Conservation (phyloP, 2,888 invertebrate genomes). For the Drosophila kuntzei region DNA sequence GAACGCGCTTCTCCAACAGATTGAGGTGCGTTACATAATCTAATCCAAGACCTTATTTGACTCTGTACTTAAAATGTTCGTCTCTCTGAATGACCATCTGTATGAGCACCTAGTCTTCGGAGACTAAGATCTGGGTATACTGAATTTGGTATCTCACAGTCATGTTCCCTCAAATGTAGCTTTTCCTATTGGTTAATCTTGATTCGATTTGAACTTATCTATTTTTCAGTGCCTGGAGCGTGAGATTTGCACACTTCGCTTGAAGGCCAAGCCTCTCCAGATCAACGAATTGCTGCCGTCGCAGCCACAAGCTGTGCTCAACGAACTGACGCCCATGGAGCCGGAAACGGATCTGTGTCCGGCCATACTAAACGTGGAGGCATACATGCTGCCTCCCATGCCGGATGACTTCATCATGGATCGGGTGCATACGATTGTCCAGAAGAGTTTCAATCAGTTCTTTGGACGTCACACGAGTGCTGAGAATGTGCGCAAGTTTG, state of each 20-base stretch:
- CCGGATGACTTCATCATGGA: slow-evolving; percentile 82
- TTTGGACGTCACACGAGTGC: slow-evolving; percentile 71
- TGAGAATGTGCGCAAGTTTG: slow-evolving; percentile 79
- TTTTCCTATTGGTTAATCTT: no score
- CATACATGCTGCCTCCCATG: slow-evolving; percentile 73
- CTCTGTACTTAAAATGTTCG: background rate
- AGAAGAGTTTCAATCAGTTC: slow-evolving; percentile 76
- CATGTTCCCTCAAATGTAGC: no score
- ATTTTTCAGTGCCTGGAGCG: slow-evolving; percentile 78
- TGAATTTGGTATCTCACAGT: no score
- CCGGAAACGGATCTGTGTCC: slow-evolving; percentile 62
- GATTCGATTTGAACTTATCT: background rate
- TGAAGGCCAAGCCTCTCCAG: slow-evolving; percentile 83
- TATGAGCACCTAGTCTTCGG: no score
- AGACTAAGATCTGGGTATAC: no score
- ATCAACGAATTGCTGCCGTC: slow-evolving; percentile 61
- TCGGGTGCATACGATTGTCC: slow-evolving; percentile 82
- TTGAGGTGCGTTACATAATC: slow-evolving; percentile 84
- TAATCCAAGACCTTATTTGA: no score
- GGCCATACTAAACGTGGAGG: slow-evolving; percentile 74
- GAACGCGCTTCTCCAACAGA: slow-evolving; percentile 86
- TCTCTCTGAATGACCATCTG: background rate
- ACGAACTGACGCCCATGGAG: slow-evolving; percentile 63
- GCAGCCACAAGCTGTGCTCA: slow-evolving; percentile 28
- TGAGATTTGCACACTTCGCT: slow-evolving; percentile 82